Conservation (phyloP, 2,113 vertebrate species). For the Desmodus rotundus region DNA sequence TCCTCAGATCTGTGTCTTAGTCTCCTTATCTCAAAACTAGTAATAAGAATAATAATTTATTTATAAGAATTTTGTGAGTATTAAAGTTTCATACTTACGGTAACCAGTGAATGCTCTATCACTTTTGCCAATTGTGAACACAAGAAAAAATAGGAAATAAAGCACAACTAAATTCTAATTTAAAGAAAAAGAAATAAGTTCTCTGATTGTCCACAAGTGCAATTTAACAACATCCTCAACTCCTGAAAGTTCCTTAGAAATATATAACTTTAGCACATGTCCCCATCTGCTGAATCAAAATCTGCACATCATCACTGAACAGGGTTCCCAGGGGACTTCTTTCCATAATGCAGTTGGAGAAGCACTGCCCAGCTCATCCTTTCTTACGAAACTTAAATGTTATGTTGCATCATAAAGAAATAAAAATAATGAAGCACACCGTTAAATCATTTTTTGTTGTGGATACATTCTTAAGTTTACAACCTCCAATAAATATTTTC, state of each 20-base stretch:
- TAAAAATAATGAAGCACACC: not conserved
- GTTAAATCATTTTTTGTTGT: not conserved
- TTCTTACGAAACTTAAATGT: not conserved
- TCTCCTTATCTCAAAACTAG: not conserved
- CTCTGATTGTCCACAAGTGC: not conserved
- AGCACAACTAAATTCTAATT: not conserved
- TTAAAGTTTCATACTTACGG: not conserved
- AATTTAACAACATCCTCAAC: not conserved
- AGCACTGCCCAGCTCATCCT: not conserved
- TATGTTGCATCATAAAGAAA: not conserved
- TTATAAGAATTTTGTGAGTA: not conserved
- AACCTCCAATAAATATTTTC: not conserved
- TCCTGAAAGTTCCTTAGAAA: not conserved
- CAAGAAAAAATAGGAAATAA: constrained; percentile 1
- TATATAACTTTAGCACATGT: not conserved
- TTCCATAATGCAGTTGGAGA: not conserved
- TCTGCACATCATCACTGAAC: not conserved
- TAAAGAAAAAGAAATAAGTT: not conserved
- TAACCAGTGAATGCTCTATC: not conserved
- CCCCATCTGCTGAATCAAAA: not conserved
- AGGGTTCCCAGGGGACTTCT: not conserved
- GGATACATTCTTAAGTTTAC: not conserved
- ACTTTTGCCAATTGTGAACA: not conserved
- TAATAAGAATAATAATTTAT: not conserved
- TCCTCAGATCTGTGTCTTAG: not conserved